Evolutionary conservation across 2,888 invertebrate species (phyloP).

Genomic region (Leptogaster cylindrica): DNA sequence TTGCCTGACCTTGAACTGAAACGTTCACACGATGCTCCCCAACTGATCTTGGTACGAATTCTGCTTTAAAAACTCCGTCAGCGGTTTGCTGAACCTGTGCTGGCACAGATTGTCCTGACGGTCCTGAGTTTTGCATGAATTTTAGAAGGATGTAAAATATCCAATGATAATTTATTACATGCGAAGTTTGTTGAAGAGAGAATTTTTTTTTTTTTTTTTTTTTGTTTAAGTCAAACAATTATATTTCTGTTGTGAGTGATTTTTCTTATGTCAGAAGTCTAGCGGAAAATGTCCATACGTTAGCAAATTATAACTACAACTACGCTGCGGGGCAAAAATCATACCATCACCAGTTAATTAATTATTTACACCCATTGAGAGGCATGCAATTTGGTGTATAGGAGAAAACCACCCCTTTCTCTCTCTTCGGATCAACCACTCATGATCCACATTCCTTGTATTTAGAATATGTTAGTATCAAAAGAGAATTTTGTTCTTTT

Average conservation of each 20-base stretch:
- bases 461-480: background rate
- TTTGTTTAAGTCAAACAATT: conserved; percentile 43
- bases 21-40: conserved; percentile 92
- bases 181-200: conserved; percentile 42
- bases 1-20: conserved; percentile 79
- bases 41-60: conserved; percentile 89
- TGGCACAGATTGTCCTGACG: conserved; percentile 88
- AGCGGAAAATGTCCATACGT: too few relatives aligned
- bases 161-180: too few relatives aligned
- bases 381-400: background rate
- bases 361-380: conserved; percentile 13
- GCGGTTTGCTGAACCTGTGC: conserved; percentile 87
- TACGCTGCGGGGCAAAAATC: conserved; percentile 1
- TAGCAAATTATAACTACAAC: conserved; percentile 7
- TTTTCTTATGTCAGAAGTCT: too few relatives aligned
- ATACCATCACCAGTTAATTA: conserved; percentile 19
- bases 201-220: conserved; percentile 42
- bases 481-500: background rate
- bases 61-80: conserved; percentile 82
- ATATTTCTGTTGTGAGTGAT: too few relatives aligned
- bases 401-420: conserved; percentile 21
- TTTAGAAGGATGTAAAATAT: conserved; percentile 22
- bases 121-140: conserved; percentile 70
- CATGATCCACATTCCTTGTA: conserved; percentile 4
- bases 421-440: conserved; percentile 23